A percentile compares a stretch with the other conserved stretches of the same genome.
phyloP scores from a whole-genome alignment of 2,797 vertebrate species.

The Sarcophilus harrisii region DNA sequence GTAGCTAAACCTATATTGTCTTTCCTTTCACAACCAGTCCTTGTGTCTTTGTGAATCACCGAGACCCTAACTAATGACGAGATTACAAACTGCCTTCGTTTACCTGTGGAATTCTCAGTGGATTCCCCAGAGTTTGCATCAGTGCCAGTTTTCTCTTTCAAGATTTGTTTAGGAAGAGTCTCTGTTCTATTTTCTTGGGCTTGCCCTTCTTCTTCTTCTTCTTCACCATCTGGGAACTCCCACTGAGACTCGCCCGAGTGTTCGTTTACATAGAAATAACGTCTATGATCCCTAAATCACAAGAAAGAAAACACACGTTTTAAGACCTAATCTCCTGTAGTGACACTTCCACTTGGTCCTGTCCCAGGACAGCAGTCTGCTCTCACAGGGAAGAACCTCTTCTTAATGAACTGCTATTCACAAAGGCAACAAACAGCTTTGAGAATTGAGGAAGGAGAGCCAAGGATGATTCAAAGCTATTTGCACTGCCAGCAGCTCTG shows the following conservation, averaged over 20 bases:
- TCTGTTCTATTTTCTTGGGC: conserved; percentile 81
- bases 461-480: conserved; percentile 85
- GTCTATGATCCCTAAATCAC: conserved; percentile 99
- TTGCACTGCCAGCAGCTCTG: conserved; percentile 83
- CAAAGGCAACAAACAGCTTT: conserved; percentile 86
- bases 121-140: conserved; percentile 77
- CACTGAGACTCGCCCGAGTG: conserved; percentile 96
- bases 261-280: conserved; percentile 99
- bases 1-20: not conserved
- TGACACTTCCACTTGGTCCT: conserved; percentile 82
- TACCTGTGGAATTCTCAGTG: conserved; percentile 84
- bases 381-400: conserved; percentile 86
- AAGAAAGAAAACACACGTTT: conserved; percentile 93
- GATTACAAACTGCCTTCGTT: conserved; percentile 15
- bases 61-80: not conserved
- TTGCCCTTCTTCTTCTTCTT: conserved; percentile 83
- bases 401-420: conserved; percentile 84
- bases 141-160: conserved; percentile 85
- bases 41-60: not conserved
- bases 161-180: conserved; percentile 84
- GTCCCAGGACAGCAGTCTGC: conserved; percentile 85
- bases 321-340: conserved; percentile 78
- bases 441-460: conserved; percentile 84
- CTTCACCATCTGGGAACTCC: conserved; percentile 96
- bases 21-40: not conserved